Base-by-base conservation (phyloP, 1,140 invertebrate species). In the Drosophila tani region DNA sequence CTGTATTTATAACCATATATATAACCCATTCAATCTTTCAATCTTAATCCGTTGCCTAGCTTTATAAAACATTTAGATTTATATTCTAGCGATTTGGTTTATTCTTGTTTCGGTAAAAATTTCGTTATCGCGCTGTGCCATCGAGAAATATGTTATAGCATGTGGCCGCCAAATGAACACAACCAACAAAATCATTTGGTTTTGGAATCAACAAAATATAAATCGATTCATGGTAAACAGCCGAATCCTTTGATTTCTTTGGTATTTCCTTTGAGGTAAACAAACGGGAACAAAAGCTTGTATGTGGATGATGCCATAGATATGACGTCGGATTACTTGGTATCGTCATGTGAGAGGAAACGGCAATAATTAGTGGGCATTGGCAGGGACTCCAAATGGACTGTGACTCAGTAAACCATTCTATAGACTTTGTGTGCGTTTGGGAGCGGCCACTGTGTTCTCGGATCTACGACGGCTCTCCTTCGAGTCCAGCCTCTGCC, bases 321-420 rank as follows among this genome's bases (percentile, higher is more conserved):
- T 59, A 78, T 85, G 82, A 85, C 82, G 82, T 82, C n/a, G 55
- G 27, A 70, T 35, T 47, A 40, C 15, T 32, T 45, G 46, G 63
- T 19, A 66, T 41, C 45, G 35, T 35, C 51, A 41, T 57, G 35
- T n/a, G 40, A 57, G 40, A 21, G 35, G 15, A 47, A 57, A 57
- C 24, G 27, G 29, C 27, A 5, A 47, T 38, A 64, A 38, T 46
- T 63, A 66, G 12, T 15, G 14, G 35, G 58, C 29, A 62, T 15
- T 17, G 43, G 5, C 12, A 38, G 9, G 32, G 32, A 19, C 9
- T 29, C 32, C 21, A 60, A 50, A 56, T 57, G 41, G 51, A 43
- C 29, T 46, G 32, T 82, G 81, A 83, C 5, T 83, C 81, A 79
- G 19, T 27, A 15, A 49, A 27, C 12, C 11, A 53, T 32, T 55